Base-by-base conservation (phyloP, 1,140 invertebrate genomes). In the Papilio polyxenes region DNA sequence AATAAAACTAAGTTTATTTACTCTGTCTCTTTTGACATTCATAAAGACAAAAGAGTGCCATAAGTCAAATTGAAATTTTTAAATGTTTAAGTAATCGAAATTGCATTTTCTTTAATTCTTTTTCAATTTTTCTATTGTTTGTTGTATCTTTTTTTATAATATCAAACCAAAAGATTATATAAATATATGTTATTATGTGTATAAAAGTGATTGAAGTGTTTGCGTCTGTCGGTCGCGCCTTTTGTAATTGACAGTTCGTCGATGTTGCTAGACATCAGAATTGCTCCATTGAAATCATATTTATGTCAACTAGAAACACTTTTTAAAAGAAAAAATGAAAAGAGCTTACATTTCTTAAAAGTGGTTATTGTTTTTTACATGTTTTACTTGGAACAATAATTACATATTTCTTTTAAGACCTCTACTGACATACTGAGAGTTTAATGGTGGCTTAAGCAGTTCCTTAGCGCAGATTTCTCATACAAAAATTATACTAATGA, bases 191-290 rank as follows among this genome's bases (percentile, higher is more conserved):
- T 44, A 3, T 1, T 72, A 37, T 72, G 31, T 72, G 37, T 72
- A 11, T 40, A 15, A 37, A 72, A 23, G 65, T 72, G 15, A 72
- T 72, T 37, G 65, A 72, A 72, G 65, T 65, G 62, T 65, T 72
- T 37, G 65, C 65, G 65, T 37, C 11, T 72, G 13, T 72, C 62
- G 23, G 23, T 37, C 65, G 31, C 65, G 13, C 31, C 65, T 11
- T 37, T 23, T 72, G 65, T 72, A 72, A 72, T 72, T 72, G 65
- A 72, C 65, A 72, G 65, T 5, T 72, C 37, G 31, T 72, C 65
- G 31, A 72, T 72, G 65, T 72, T 72, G 65, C 65, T 31, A 72
- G 31, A 72, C 65, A 5, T 72, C 31, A 37, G 65, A 72, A 72
- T 72, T 40, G 31, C 37, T 72, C 9, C 23, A 72, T 5, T 72